Conservation (phyloP, 1,140 invertebrate species). For the Drosophila bipectinata region DNA sequence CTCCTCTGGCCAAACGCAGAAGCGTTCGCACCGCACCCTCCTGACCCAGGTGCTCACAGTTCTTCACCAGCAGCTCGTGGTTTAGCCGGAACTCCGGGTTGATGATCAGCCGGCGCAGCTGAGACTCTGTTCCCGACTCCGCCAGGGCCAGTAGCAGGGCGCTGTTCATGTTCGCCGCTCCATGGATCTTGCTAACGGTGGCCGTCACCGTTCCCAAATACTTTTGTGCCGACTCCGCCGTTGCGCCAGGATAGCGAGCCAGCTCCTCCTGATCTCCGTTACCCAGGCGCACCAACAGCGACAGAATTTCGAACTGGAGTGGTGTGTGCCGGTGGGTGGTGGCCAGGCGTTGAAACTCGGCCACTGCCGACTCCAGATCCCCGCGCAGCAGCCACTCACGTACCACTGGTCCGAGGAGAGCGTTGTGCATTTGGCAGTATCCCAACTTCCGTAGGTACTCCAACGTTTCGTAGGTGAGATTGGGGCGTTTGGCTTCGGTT, state of each 20-base stretch:
- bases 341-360: constrained; percentile 74
- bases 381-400: constrained; percentile 82
- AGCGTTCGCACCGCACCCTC: constrained; percentile 73
- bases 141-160: constrained; percentile 83
- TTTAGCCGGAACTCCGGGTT: constrained; percentile 80
- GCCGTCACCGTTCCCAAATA: constrained; percentile 81
- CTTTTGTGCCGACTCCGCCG: constrained; percentile 47
- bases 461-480: constrained; percentile 62
- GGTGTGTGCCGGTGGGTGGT: constrained; percentile 83
- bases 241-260: constrained; percentile 33
- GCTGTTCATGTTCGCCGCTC: constrained; percentile 72
- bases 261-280: constrained; percentile 56
- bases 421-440: constrained; percentile 84
- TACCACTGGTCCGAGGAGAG: constrained; percentile 84
- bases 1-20: constrained; percentile 76
- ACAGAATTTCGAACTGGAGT: constrained; percentile 84
- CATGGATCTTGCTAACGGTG: constrained; percentile 75
- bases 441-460: constrained; percentile 77
- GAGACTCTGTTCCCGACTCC: constrained; percentile 81
- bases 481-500: background rate
- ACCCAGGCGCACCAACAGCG: constrained; percentile 74
- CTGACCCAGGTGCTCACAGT: constrained; percentile 75
- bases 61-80: constrained; percentile 67
- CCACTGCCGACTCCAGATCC: constrained; percentile 81
- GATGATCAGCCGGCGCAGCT: constrained; percentile 82